Conservation (phyloP, 2,888 invertebrate species). For the Volucella zonaria region DNA sequence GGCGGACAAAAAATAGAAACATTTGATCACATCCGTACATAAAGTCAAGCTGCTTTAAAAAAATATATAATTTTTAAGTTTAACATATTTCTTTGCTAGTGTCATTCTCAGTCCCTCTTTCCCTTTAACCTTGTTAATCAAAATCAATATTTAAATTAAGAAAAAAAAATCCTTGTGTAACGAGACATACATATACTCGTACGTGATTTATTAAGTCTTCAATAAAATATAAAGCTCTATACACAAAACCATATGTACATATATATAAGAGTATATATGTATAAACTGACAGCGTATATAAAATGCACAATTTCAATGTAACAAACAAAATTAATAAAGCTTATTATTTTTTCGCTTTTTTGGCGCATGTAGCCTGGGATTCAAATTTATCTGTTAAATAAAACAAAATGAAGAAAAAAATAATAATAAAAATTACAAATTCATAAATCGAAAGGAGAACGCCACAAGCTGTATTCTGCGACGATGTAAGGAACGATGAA, state of each 20-base stretch:
- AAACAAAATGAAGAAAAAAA: slow-evolving; percentile 35
- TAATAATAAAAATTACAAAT: neutral
- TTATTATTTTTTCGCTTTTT: slow-evolving; percentile 40
- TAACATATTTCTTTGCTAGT: slow-evolving; percentile 3
- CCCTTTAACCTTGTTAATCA: neutral
- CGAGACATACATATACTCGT: neutral
- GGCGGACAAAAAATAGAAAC: no score
- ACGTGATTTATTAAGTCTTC: slow-evolving; percentile 24
- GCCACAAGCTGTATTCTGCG: slow-evolving; percentile 16
- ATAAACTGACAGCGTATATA: no score
- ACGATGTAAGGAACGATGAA: slow-evolving; percentile 50
- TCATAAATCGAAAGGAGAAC: slow-evolving; percentile 49
- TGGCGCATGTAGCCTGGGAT: slow-evolving; percentile 26
- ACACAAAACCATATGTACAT: neutral
- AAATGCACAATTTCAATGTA: slow-evolving; percentile 25
- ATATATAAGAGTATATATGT: no score
- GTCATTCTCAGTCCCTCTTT: neutral
- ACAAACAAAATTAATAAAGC: slow-evolving; percentile 28
- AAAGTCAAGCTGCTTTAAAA: no score
- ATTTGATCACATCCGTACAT: no score
- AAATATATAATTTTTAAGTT: neutral
- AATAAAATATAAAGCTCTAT: slow-evolving; percentile 25
- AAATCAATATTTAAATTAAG: slow-evolving; percentile 31
- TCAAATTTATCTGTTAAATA: slow-evolving; percentile 58
- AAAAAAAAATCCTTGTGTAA: slow-evolving; percentile 13